phyloP scores from a whole-genome alignment of 2,888 invertebrate species.

The Perdita meconis region DNA sequence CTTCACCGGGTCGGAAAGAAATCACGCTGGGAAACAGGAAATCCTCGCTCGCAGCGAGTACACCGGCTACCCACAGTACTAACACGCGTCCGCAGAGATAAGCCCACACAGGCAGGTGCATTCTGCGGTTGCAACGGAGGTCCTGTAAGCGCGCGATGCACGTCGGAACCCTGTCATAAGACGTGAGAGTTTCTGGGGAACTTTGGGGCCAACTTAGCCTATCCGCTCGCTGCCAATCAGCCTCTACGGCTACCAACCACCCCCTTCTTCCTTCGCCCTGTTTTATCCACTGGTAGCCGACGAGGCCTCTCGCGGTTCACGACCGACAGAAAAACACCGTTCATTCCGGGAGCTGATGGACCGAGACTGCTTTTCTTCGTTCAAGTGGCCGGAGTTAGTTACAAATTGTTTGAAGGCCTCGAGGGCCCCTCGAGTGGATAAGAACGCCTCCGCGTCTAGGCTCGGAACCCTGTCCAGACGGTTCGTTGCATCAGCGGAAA shows the following conservation, averaged over 20 bases:
- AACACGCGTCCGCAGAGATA: slow-evolving; percentile 3
- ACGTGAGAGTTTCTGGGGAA: slow-evolving; percentile 69
- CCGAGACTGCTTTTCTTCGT: slow-evolving; percentile 32
- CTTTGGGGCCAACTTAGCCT: slow-evolving; percentile 67
- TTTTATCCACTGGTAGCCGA: slow-evolving; percentile 1
- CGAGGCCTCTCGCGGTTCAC: background rate
- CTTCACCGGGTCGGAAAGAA: too few relatives aligned
- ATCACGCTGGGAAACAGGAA: too few relatives aligned
- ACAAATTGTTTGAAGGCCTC: slow-evolving; percentile 26
- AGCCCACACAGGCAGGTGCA: slow-evolving; percentile 21
- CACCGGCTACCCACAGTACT: too few relatives aligned
- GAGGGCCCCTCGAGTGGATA: too few relatives aligned
- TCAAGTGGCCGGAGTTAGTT: slow-evolving; percentile 24
- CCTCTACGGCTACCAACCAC: slow-evolving; percentile 52
- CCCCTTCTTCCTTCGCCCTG: slow-evolving; percentile 24
- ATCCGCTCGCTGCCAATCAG: slow-evolving; percentile 71
- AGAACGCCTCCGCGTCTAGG: too few relatives aligned
- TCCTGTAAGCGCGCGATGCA: slow-evolving; percentile 33
- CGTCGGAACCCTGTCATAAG: slow-evolving; percentile 66
- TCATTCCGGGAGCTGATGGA: slow-evolving; percentile 18
- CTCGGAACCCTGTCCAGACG: too few relatives aligned
- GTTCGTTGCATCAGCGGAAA: too few relatives aligned
- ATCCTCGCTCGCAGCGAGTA: too few relatives aligned
- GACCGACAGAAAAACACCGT: slow-evolving; percentile 14
- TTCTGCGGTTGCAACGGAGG: slow-evolving; percentile 23